phyloP scores from a whole-genome alignment of 30 jellyfish, hydroid and myxozoan genomes.

The Clytia hemisphaerica region DNA sequence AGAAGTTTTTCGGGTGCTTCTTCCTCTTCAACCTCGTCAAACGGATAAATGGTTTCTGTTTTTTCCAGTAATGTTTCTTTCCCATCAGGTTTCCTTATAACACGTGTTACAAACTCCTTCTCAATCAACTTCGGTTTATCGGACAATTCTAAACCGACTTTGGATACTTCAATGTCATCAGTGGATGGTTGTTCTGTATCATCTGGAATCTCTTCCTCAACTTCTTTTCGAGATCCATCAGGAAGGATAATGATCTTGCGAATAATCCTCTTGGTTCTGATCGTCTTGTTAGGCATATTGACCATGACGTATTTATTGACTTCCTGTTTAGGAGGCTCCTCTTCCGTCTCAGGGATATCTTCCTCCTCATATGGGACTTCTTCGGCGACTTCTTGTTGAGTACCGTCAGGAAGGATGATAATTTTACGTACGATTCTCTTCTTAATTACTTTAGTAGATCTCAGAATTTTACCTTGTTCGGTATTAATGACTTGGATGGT shows the following conservation, averaged over 20 bases:
- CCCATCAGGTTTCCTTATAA: conserved; percentile 42
- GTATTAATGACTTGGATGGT: background rate
- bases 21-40: conserved; percentile 30
- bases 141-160: background rate
- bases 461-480: conserved; percentile 14
- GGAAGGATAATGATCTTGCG: conserved; percentile 50
- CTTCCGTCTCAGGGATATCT: conserved; percentile 1
- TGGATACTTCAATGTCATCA: background rate
- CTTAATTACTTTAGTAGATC: conserved; percentile 46
- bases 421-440: conserved; percentile 40
- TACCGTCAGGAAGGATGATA: conserved; percentile 55
- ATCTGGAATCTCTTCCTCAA: conserved; percentile 64
- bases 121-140: no score
- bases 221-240: conserved; percentile 65
- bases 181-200: background rate
- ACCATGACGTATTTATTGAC: no score
- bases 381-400: conserved; percentile 50
- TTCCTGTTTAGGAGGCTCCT: no score
- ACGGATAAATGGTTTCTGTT: conserved; percentile 64
- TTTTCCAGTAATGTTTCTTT: conserved; percentile 48
- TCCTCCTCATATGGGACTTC: conserved; percentile 47
- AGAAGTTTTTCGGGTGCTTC: conserved; percentile 12
- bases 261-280: conserved; percentile 44
- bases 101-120: conserved; percentile 49
- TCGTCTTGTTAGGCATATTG: conserved; percentile 35